Percentiles rank a stretch among this genome's conserved stretches.
These are phyloP conservation scores for Cerastis rubricosa DNA, from an alignment of 2,888 invertebrate genomes.

Conservation along the genomic window DNA sequence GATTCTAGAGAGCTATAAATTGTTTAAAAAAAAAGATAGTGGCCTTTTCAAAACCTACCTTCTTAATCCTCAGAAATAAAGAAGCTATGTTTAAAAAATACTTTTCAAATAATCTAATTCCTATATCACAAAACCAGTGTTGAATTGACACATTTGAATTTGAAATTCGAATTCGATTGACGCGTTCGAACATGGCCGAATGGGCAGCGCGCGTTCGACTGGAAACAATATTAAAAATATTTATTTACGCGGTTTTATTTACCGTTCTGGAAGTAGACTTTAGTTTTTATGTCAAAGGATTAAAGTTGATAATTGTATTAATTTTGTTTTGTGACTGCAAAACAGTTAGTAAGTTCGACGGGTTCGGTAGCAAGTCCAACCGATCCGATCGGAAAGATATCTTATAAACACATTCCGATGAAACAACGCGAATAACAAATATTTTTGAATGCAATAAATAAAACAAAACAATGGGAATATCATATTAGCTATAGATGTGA, in stretches of 20 bases:
- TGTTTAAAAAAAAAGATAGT: no score
- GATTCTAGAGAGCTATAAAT: no score
- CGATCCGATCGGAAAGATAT: constrained; percentile 88
- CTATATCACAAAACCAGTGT: constrained; percentile 64
- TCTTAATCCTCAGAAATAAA: neutral
- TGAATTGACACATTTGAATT: constrained; percentile 81
- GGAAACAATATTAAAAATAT: constrained; percentile 80
- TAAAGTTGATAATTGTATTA: constrained; percentile 54
- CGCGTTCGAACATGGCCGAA: constrained; percentile 78
- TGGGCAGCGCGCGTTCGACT: constrained; percentile 78
- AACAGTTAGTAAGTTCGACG: constrained; percentile 49
- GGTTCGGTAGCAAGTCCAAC: constrained; percentile 83
- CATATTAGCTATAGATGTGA: constrained; percentile 18
- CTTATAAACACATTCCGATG: constrained; percentile 82
- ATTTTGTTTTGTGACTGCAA: constrained; percentile 1
- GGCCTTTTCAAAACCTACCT: neutral
- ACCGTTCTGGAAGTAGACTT: neutral
- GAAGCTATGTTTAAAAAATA: neutral
- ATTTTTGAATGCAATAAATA: constrained; percentile 56
- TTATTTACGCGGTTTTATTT: constrained; percentile 46
- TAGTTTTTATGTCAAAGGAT: neutral
- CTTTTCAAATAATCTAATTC: constrained; percentile 34
- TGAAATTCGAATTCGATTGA: constrained; percentile 81
- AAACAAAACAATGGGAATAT: constrained; percentile 40
- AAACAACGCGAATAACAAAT: constrained; percentile 74